A percentile compares a stretch with the other conserved stretches of the same genome.
phyloP scores from a whole-genome alignment of 2,113 vertebrate genomes.

The Corapipo altera region DNA sequence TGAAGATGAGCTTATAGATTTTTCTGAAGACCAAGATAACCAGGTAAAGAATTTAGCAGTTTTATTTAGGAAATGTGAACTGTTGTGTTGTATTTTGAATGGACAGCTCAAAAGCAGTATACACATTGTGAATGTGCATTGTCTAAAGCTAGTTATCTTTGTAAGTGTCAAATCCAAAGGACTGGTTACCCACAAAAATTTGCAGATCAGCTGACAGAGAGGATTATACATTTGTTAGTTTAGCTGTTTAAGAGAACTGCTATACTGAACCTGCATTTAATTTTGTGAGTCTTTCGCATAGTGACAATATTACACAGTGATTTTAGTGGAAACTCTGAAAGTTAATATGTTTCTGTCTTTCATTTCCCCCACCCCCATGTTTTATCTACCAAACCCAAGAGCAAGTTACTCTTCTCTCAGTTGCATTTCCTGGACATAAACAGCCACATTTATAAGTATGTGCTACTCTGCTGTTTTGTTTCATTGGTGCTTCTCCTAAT shows the following conservation, averaged over 20 bases:
- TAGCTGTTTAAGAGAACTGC: neutral
- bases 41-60: constrained; percentile 76
- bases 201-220: neutral
- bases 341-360: neutral
- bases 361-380: neutral
- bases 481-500: neutral
- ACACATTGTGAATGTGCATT: neutral
- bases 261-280: neutral
- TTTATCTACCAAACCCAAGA: neutral
- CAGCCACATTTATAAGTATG: neutral
- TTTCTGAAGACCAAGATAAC: constrained; percentile 94
- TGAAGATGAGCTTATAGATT: constrained; percentile 84
- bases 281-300: neutral
- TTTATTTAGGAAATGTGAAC: neutral
- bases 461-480: neutral
- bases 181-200: neutral
- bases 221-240: neutral
- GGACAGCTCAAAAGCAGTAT: neutral
- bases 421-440: neutral
- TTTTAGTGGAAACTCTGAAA: neutral
- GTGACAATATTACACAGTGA: neutral
- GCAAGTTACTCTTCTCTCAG: neutral
- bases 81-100: neutral
- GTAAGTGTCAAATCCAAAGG: neutral
- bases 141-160: neutral